A percentile compares a stretch with the other conserved stretches of the same genome.
Conservation (phyloP, 2,888 invertebrate genomes). For the Octodonta nipae region DNA sequence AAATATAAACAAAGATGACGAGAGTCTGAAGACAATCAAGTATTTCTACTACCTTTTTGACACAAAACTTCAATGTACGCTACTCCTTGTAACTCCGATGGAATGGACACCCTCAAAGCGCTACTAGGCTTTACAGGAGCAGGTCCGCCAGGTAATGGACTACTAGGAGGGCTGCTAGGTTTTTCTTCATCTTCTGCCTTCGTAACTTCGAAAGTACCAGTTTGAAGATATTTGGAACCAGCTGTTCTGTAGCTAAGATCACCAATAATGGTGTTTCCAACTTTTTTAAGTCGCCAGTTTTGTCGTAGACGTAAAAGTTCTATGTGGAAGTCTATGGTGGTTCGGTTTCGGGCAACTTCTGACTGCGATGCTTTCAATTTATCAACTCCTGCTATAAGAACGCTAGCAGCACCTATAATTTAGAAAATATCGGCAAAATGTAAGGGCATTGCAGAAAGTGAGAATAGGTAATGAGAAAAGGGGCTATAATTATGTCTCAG, state of each 20-base stretch:
- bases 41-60: constrained; percentile 74
- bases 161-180: constrained; percentile 36
- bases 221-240: constrained; percentile 85
- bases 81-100: constrained; percentile 87
- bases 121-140: constrained; percentile 49
- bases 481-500: too few relatives aligned
- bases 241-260: constrained; percentile 92
- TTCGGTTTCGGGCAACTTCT: constrained; percentile 63
- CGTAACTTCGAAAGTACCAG: constrained; percentile 58
- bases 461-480: too few relatives aligned
- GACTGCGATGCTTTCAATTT: constrained; percentile 67
- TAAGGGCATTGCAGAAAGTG: constrained; percentile 3
- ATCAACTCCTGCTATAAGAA: constrained; percentile 75
- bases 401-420: constrained; percentile 52
- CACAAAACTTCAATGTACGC: constrained; percentile 93
- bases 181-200: constrained; percentile 74
- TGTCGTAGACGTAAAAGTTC: constrained; percentile 78
- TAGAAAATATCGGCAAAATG: constrained; percentile 2
- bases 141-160: constrained; percentile 31
- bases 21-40: too few relatives aligned
- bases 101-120: constrained; percentile 79
- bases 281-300: constrained; percentile 93
- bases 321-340: constrained; percentile 82
- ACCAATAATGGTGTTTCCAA: constrained; percentile 86
- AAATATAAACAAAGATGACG: constrained; percentile 13